Percentiles rank a stretch among this genome's conserved stretches.
These are phyloP conservation scores for Drosophila macrothrix DNA, from an alignment of 2,888 invertebrate genomes.

Conservation along the genomic window DNA sequence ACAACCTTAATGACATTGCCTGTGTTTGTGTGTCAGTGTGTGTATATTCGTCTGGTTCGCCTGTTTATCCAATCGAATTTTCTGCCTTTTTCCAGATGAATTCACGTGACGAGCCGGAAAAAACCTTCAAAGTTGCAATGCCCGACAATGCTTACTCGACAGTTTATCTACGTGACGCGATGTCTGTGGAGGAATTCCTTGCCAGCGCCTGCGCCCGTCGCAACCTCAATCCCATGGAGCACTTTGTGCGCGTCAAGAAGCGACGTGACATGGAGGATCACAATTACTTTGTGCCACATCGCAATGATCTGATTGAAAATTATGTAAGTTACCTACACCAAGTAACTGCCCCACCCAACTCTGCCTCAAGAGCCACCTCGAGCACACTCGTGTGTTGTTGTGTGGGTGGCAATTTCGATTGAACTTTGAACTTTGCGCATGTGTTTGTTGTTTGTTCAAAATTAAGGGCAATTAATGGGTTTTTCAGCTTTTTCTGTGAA, in stretches of 20 bases:
- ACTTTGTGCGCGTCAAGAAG: slow-evolving; percentile 97
- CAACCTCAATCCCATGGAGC: slow-evolving; percentile 96
- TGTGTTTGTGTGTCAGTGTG: slow-evolving; percentile 27
- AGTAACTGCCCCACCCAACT: neutral
- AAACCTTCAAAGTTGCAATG: slow-evolving; percentile 94
- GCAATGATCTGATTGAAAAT: slow-evolving; percentile 97
- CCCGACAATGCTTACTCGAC: slow-evolving; percentile 94
- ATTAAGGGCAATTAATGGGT: slow-evolving; percentile 52
- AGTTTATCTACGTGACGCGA: slow-evolving; percentile 94
- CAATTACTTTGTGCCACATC: slow-evolving; percentile 98
- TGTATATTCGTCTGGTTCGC: slow-evolving; percentile 41
- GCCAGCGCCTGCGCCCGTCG: slow-evolving; percentile 96
- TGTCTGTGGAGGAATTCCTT: slow-evolving; percentile 98
- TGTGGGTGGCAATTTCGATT: slow-evolving; percentile 27
- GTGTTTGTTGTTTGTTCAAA: slow-evolving; percentile 48
- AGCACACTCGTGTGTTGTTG: neutral
- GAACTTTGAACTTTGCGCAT: slow-evolving; percentile 44
- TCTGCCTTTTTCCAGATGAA: slow-evolving; percentile 88
- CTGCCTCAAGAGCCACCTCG: neutral
- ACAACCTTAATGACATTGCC: slow-evolving; percentile 59
- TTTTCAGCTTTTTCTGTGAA: slow-evolving; percentile 9
- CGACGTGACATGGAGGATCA: slow-evolving; percentile 97
- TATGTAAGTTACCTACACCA: slow-evolving; percentile 89
- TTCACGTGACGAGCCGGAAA: slow-evolving; percentile 94
- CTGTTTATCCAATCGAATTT: slow-evolving; percentile 76